Evolutionary conservation across 2,888 invertebrate genomes (phyloP).

Genomic region (Adelphocoris suturalis): DNA sequence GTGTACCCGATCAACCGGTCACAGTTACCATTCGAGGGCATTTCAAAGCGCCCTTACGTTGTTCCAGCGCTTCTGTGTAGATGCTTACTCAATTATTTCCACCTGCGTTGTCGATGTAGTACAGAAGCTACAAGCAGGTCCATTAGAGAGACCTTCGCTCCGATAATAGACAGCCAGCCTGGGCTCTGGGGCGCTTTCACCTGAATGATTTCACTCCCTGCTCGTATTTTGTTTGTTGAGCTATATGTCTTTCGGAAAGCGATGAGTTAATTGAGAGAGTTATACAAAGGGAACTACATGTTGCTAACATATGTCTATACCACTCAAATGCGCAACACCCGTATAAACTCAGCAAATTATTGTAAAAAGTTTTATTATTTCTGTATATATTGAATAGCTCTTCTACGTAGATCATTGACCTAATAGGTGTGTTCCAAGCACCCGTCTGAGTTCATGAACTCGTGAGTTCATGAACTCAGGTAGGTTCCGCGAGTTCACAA

Average conservation of each 20-base stretch:
- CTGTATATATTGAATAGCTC: no score
- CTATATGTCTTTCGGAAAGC: not conserved
- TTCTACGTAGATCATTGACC: no score
- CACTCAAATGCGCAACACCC: no score
- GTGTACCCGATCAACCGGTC: not conserved
- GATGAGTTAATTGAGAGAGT: not conserved
- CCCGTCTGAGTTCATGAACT: no score
- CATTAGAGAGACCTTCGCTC: not conserved
- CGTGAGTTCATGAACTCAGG: no score
- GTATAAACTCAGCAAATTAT: no score
- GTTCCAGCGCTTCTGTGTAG: not conserved
- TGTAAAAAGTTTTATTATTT: no score
- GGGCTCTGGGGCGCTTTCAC: not conserved
- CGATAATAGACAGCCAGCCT: not conserved
- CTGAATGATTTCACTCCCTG: not conserved
- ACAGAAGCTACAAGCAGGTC: slow-evolving; percentile 16
- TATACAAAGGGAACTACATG: not conserved
- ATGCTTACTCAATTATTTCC: slow-evolving; percentile 41
- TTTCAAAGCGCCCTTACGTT: not conserved
- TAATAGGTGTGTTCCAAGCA: no score
- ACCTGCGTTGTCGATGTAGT: not conserved
- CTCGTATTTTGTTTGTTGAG: not conserved
- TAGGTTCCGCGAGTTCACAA: no score
- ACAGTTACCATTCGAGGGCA: not conserved
- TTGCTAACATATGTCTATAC: no score